Percentiles rank a stretch among this genome's conserved stretches.
Evolutionary conservation across 1,140 invertebrate species (phyloP).

Genomic region (Pteromalus puparum): DNA sequence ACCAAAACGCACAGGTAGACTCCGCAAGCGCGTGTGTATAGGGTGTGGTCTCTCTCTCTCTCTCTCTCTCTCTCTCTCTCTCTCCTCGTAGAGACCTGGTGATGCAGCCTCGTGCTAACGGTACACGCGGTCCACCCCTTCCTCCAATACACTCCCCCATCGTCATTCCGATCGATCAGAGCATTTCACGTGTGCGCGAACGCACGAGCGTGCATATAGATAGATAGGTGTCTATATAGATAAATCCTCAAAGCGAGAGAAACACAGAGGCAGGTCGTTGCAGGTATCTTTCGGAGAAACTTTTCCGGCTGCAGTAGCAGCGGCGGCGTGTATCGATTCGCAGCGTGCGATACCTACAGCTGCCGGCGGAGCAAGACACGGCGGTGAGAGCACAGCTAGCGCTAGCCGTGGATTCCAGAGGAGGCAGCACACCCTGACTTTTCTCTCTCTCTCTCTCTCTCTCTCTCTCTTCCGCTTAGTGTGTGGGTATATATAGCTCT

Average conservation of each 20-base stretch:
- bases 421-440: constrained; percentile 35
- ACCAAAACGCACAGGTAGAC: background rate
- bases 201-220: background rate
- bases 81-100: background rate
- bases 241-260: too few species aligned
- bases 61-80: too few species aligned
- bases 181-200: constrained; percentile 4
- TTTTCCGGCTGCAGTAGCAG: background rate
- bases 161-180: constrained; percentile 15
- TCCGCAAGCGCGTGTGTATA: background rate
- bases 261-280: too few species aligned
- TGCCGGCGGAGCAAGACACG: constrained; percentile 16
- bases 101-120: background rate
- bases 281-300: background rate
- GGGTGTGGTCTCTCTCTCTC: constrained; percentile 28
- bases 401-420: constrained; percentile 9
- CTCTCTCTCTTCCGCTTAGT: background rate
- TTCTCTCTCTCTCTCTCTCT: too few species aligned
- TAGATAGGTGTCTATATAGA: too few species aligned
- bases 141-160: too few species aligned
- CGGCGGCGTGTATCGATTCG: constrained; percentile 25
- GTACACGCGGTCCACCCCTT: background rate
- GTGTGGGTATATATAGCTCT: constrained; percentile 26
- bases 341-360: background rate
- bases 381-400: background rate